Evolutionary conservation across 2,888 invertebrate genomes (phyloP).

Genomic region (Ariolimax columbianus): DNA sequence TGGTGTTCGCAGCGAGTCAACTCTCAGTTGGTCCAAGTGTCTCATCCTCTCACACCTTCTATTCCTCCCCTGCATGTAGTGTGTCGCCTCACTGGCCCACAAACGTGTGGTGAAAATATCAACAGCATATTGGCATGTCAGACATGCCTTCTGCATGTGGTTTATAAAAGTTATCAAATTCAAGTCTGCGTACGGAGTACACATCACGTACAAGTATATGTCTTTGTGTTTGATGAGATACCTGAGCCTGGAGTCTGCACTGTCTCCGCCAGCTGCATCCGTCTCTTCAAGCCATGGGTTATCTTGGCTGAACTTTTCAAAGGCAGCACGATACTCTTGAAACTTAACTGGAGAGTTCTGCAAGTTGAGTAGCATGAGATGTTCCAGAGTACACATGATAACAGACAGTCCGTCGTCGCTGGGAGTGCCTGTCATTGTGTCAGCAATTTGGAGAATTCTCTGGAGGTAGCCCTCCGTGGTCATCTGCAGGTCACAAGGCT

Average conservation of each 20-base stretch:
- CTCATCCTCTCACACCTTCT: neutral
- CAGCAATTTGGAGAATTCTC: neutral
- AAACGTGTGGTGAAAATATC: neutral
- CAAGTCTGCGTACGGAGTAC: constrained; percentile 8
- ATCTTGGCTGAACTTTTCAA: neutral
- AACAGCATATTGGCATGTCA: neutral
- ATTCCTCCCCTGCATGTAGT: neutral
- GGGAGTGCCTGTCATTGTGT: constrained; percentile 5
- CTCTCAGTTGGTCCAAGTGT: neutral
- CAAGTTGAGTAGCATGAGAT: constrained; percentile 33
- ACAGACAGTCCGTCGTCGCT: constrained; percentile 38
- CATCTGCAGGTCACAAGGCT: constrained; percentile 26
- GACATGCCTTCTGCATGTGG: neutral
- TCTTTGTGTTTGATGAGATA: constrained; percentile 11
- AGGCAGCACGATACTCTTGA: neutral
- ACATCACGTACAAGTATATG: constrained; percentile 4
- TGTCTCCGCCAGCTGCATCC: neutral
- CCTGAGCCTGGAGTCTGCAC: constrained; percentile 6
- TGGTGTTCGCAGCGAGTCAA: neutral
- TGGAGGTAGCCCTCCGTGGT: constrained; percentile 16
- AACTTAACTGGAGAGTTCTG: constrained; percentile 7
- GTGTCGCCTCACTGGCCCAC: constrained; percentile 20
- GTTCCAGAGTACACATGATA: constrained; percentile 5
- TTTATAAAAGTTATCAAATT: neutral
- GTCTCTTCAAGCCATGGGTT: constrained; percentile 10